Evolutionary conservation across 2,113 vertebrate genomes (phyloP).

Genomic region (Takifugu flavidus): DNA sequence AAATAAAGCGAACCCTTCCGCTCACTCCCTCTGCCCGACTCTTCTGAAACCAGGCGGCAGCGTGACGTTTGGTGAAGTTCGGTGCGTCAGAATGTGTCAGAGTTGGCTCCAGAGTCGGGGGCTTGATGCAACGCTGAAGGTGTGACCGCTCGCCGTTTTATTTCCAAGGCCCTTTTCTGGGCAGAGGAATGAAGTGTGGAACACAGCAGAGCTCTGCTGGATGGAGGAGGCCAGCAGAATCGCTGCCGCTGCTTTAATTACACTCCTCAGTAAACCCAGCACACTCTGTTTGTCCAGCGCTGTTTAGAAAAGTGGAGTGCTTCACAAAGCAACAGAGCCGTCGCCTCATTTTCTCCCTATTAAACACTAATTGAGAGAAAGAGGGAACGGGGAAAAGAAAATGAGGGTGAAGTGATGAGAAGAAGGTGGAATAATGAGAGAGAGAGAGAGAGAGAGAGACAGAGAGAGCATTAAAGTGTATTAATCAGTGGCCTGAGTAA

Average conservation of each 20-base stretch:
- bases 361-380: slow-evolving; percentile 64
- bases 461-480: slow-evolving; percentile 45
- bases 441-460: slow-evolving; percentile 5
- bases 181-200: background rate
- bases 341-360: slow-evolving; percentile 60
- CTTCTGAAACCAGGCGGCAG: no score
- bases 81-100: slow-evolving; percentile 8
- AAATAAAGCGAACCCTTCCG: background rate
- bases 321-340: slow-evolving; percentile 45
- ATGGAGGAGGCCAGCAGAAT: no score
- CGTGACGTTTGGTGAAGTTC: background rate
- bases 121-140: slow-evolving; percentile 5
- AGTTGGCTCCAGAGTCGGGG: slow-evolving; percentile 6
- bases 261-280: slow-evolving; percentile 26
- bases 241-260: slow-evolving; percentile 28
- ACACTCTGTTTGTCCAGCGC: slow-evolving; percentile 37
- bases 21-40: background rate
- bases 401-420: slow-evolving; percentile 39
- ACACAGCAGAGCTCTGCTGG: background rate
- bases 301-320: slow-evolving; percentile 51
- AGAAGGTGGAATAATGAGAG: slow-evolving; percentile 32
- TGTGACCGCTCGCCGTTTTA: background rate
- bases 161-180: slow-evolving; percentile 2
- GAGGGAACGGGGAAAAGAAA: slow-evolving; percentile 61
- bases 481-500: slow-evolving; percentile 61